These are phyloP conservation scores for Pseudomyrmex cubaensis DNA, from an alignment of 1,140 invertebrate species.

Conservation along the genomic window DNA sequence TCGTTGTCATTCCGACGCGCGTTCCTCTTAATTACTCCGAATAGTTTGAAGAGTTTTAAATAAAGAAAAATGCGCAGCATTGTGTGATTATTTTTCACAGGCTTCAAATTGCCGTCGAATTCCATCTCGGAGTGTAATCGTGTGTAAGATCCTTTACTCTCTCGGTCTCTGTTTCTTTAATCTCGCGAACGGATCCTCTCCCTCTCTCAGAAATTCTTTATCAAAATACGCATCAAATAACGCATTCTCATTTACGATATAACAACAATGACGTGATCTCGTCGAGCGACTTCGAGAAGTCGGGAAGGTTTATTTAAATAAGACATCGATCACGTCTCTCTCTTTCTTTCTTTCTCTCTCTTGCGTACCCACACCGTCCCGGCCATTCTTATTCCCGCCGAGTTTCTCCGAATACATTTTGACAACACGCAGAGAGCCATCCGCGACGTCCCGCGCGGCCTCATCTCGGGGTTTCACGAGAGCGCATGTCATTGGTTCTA, in stretches of 20 bases:
- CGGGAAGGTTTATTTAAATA: not conserved
- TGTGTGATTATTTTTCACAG: too few relatives aligned
- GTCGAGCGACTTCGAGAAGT: not conserved
- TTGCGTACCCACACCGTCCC: not conserved
- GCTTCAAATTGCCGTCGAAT: too few relatives aligned
- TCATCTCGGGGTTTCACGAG: constrained; percentile 65
- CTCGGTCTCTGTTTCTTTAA: too few relatives aligned
- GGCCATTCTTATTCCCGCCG: constrained; percentile 29
- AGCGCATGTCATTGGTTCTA: constrained; percentile 73
- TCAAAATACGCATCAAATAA: too few relatives aligned
- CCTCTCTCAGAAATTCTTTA: too few relatives aligned
- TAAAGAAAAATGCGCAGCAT: too few relatives aligned
- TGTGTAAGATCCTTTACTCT: too few relatives aligned
- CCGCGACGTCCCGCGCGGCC: constrained; percentile 54
- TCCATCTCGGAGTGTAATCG: too few relatives aligned
- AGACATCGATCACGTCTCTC: constrained; percentile 46
- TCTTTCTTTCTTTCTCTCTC: not conserved
- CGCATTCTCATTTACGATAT: not conserved
- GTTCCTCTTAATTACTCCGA: constrained; percentile 20
- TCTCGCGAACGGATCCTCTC: too few relatives aligned
- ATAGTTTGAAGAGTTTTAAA: too few relatives aligned
- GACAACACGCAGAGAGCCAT: constrained; percentile 34
- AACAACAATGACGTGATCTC: not conserved
- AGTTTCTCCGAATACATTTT: constrained; percentile 61
- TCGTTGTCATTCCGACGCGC: constrained; percentile 9